These are phyloP conservation scores for Sebastes iracundus DNA, from an alignment of 2,797 vertebrate genomes.

Conservation along the genomic window DNA sequence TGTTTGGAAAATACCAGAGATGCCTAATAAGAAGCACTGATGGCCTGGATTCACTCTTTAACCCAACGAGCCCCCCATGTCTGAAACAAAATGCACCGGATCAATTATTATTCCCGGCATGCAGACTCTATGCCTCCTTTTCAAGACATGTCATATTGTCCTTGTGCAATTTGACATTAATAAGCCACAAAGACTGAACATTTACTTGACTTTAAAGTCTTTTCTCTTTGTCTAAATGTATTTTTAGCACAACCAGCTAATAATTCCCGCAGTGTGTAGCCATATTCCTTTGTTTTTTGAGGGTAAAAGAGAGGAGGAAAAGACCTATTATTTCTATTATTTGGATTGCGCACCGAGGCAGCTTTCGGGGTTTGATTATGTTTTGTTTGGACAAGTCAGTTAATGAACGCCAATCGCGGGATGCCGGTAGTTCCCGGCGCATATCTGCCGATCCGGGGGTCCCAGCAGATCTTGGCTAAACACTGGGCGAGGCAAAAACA, in stretches of 20 bases:
- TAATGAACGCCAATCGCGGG: slow-evolving; percentile 89
- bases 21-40: slow-evolving; percentile 77
- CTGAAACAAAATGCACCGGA: slow-evolving; percentile 51
- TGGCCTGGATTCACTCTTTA: slow-evolving; percentile 73
- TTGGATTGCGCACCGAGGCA: slow-evolving; percentile 66
- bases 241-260: slow-evolving; percentile 34
- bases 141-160: slow-evolving; percentile 19
- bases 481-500: slow-evolving; percentile 82
- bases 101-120: slow-evolving; percentile 57
- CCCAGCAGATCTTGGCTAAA: slow-evolving; percentile 88
- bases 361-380: slow-evolving; percentile 82
- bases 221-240: slow-evolving; percentile 15
- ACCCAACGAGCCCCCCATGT: slow-evolving; percentile 52
- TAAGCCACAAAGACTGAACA: neutral
- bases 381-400: slow-evolving; percentile 86
- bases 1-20: slow-evolving; percentile 84
- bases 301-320: slow-evolving; percentile 61
- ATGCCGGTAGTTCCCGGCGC: slow-evolving; percentile 81
- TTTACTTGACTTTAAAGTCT: neutral
- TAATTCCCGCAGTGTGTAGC: slow-evolving; percentile 56
- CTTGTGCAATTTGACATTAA: slow-evolving; percentile 9
- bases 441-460: slow-evolving; percentile 82
- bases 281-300: slow-evolving; percentile 49
- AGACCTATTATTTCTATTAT: slow-evolving; percentile 80
- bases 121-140: slow-evolving; percentile 25